These are phyloP conservation scores for Electrona antarctica DNA, from an alignment of 2,113 vertebrate species.

Conservation along the genomic window DNA sequence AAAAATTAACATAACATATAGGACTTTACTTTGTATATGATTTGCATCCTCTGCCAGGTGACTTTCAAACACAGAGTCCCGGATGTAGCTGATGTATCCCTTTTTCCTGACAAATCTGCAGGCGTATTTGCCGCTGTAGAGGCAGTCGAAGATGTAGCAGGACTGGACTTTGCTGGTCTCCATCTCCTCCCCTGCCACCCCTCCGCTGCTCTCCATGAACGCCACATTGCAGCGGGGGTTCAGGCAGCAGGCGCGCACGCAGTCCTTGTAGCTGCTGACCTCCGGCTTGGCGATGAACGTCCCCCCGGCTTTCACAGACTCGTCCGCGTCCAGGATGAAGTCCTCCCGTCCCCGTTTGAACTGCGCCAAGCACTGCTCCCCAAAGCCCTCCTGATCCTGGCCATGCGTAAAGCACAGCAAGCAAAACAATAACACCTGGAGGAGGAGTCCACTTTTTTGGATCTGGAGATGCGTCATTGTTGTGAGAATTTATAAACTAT, in stretches of 20 bases:
- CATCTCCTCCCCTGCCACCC: not conserved
- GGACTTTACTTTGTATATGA: conserved; percentile 48
- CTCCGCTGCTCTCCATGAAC: conserved; percentile 78
- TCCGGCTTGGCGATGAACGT: conserved; percentile 83
- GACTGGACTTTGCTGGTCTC: conserved; percentile 60
- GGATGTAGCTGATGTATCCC: conserved; percentile 85
- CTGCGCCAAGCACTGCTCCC: conserved; percentile 69
- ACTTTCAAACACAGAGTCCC: conserved; percentile 72
- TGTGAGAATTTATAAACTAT: not conserved
- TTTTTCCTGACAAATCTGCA: conserved; percentile 86
- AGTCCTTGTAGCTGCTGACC: conserved; percentile 75
- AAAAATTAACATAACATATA: not conserved
- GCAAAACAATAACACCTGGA: not conserved
- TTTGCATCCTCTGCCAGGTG: conserved; percentile 55
- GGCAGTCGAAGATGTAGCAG: conserved; percentile 91
- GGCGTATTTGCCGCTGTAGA: conserved; percentile 88
- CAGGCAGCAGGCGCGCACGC: conserved; percentile 86
- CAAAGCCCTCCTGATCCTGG: conserved; percentile 38
- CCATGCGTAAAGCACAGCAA: not conserved
- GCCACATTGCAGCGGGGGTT: conserved; percentile 85
- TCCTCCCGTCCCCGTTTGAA: conserved; percentile 79
- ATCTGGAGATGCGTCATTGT: conserved; percentile 42
- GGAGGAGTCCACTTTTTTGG: conserved; percentile 22
- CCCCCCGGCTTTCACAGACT: conserved; percentile 88
- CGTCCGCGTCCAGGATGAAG: conserved; percentile 87